Percentiles rank a stretch among this genome's conserved stretches.
Evolutionary conservation across 2,888 invertebrate species (phyloP).

Genomic region (Psococerastis gibbosa): DNA sequence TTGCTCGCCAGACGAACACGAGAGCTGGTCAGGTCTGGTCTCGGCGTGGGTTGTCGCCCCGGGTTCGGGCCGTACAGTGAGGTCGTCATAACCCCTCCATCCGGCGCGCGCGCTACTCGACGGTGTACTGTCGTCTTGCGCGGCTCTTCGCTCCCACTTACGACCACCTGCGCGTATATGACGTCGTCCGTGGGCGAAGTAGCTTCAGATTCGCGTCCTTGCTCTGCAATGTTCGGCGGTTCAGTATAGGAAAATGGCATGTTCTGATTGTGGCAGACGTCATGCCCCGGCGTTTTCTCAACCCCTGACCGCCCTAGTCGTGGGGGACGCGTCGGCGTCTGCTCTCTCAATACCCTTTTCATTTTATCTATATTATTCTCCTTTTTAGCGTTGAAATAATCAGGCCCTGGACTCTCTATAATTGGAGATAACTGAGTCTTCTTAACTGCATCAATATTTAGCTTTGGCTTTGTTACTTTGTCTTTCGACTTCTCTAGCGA

Average conservation of each 20-base stretch:
- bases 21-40: background rate
- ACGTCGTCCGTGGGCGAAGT: conserved; percentile 25
- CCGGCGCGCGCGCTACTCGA: conserved; percentile 3
- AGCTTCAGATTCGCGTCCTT: conserved; percentile 14
- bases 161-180: conserved; percentile 58
- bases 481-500: background rate
- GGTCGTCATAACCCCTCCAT: background rate
- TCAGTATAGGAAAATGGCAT: conserved; percentile 66
- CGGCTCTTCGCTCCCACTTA: conserved; percentile 18
- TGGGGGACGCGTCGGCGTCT: conserved; percentile 23
- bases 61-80: conserved; percentile 4
- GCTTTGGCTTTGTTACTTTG: background rate
- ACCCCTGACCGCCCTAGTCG: conserved; percentile 35
- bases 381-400: conserved; percentile 32
- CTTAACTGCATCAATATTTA: conserved; percentile 28
- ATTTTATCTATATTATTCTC: conserved; percentile 48
- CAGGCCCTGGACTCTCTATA: conserved; percentile 54
- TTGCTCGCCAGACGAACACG: background rate
- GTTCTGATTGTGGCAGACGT: conserved; percentile 46
- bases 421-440: conserved; percentile 60
- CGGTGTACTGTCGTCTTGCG: conserved; percentile 9
- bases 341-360: conserved; percentile 45
- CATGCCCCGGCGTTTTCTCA: conserved; percentile 34
- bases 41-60: background rate
- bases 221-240: conserved; percentile 22